Base-by-base conservation (phyloP, 1,140 invertebrate genomes). In the Hylaeus volcanicus region DNA sequence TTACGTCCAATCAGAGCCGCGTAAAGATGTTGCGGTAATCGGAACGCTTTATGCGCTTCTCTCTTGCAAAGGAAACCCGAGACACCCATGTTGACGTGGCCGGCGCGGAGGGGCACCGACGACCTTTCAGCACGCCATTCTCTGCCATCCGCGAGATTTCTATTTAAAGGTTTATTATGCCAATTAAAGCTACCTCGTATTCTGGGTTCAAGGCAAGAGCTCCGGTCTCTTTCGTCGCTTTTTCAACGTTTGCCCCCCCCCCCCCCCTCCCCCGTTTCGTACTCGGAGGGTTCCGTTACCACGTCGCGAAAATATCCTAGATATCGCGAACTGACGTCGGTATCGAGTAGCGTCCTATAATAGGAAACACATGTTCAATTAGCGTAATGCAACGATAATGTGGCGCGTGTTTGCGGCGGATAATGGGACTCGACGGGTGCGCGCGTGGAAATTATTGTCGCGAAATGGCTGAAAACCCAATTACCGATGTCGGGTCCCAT, bases 161-260 rank as follows among this genome's bases (percentile, higher is more conserved):
- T 85, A 85, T 80, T 85, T 80, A 83, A 83, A 85, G 72, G 60
- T 83, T 80, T 83, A 85, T 83, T 77, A 82, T 70, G 77, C 70
- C 81, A 83, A 83, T 85, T 83, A 85, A 83, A 85, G 64, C 60
- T 43, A 65, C 75, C 79, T 79, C 74, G 69, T 76, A 58, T 74
- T 66, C 70, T n/a, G 65, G 6, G n/a, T 60, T 60, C 58, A 26
- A 60, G 58, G n/a, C 58, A 39, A 26, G 37, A 66, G 56, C 2
- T 51, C 11, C 51, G 8, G 8, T 51, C 51, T 11, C 51, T 11
- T 11, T 11, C 51, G 0, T 51, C 8, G 51, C 51, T 51, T 51
- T 51, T 51, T 51, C 43, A 45, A 45, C 43, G 43, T 48, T 48
- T 48, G 8, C 45, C 45, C 6, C 51, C 8, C 51, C 51, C 8